These are phyloP conservation scores for Ivindomyrus marchei DNA, from an alignment of 2,113 vertebrate genomes.

Conservation along the genomic window DNA sequence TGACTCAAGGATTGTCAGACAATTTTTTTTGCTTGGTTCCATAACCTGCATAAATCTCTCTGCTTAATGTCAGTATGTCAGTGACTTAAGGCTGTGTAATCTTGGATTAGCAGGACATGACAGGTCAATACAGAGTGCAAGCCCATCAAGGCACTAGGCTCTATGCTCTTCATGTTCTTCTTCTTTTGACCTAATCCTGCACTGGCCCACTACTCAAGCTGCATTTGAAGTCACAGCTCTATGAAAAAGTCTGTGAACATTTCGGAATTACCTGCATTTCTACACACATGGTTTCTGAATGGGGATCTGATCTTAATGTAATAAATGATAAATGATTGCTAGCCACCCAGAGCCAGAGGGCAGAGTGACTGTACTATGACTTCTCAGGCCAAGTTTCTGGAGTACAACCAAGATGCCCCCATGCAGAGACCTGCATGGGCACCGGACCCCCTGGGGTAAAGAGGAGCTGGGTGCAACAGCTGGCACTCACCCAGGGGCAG, in stretches of 20 bases:
- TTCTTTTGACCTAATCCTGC: background rate
- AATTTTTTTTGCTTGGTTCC: background rate
- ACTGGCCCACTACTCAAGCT: background rate
- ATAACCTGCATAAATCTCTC: background rate
- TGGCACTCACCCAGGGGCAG: constrained; percentile 77
- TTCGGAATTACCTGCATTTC: background rate
- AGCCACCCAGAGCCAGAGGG: background rate
- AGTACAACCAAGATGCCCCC: background rate
- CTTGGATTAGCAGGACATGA: background rate
- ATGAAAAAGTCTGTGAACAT: background rate
- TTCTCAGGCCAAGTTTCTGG: background rate
- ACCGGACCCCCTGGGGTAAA: background rate
- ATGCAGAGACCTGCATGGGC: background rate
- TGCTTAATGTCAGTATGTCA: background rate
- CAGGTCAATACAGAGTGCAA: background rate
- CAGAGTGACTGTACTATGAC: background rate
- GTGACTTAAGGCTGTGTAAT: background rate
- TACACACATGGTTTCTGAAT: background rate
- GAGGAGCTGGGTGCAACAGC: background rate
- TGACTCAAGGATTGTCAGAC: background rate
- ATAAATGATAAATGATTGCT: background rate
- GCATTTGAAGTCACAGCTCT: background rate
- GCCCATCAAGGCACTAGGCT: background rate
- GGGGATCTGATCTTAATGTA: background rate
- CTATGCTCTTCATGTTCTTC: background rate